These are phyloP conservation scores for Peromyscus polionotus DNA, from an alignment of 2,113 vertebrate genomes.

Conservation along the genomic window DNA sequence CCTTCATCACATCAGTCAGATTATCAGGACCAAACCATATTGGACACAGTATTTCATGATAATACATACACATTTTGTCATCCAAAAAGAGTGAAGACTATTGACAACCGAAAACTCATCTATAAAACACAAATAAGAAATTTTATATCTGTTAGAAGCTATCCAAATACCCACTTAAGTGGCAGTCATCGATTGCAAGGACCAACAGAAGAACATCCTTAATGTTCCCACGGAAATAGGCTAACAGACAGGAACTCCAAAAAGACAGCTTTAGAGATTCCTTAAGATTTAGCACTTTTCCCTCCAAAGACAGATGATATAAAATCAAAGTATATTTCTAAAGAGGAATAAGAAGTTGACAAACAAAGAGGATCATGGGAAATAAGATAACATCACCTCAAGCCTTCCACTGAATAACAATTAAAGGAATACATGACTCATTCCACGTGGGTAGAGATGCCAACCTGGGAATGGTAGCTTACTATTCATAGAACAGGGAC, in stretches of 20 bases:
- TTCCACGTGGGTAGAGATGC: not conserved
- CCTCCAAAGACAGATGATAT: not conserved
- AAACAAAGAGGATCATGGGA: not conserved
- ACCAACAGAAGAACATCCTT: not conserved
- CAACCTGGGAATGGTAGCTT: not conserved
- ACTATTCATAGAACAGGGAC: not conserved
- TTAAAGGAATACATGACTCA: not conserved
- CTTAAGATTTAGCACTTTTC: not conserved
- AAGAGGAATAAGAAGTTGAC: not conserved
- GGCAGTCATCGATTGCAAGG: not conserved
- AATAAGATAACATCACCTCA: not conserved
- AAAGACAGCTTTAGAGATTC: not conserved
- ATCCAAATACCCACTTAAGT: not conserved
- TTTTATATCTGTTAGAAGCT: not conserved
- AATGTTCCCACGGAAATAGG: not conserved
- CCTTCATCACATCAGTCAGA: not conserved
- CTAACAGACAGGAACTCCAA: not conserved
- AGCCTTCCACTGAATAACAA: not conserved
- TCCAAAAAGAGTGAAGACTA: not conserved
- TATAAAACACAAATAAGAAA: not conserved
- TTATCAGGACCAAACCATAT: not conserved
- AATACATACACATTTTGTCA: not conserved
- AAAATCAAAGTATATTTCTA: not conserved
- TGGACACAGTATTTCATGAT: not conserved
- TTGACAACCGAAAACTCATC: not conserved